These are phyloP conservation scores for Elysia crispata DNA, from an alignment of 2,888 invertebrate genomes.

Conservation along the genomic window DNA sequence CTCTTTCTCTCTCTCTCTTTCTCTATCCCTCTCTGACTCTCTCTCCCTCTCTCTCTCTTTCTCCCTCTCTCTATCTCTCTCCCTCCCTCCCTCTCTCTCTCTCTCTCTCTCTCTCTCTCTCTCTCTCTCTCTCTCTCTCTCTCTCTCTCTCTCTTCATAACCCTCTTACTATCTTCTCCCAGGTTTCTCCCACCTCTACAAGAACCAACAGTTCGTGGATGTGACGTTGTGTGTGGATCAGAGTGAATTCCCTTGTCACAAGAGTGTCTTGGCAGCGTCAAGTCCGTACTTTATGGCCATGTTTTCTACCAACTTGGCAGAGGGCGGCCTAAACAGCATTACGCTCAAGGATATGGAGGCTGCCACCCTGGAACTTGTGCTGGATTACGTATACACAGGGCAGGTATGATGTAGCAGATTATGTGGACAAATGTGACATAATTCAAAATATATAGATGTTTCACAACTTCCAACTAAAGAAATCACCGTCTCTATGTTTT, in stretches of 20 bases:
- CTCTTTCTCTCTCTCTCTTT: neutral
- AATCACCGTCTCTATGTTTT: no score
- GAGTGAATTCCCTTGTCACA: constrained; percentile 72
- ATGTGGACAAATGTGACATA: no score
- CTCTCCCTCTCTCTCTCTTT: neutral
- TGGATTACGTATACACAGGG: constrained; percentile 75
- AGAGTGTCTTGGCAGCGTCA: constrained; percentile 73
- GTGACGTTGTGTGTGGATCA: constrained; percentile 67
- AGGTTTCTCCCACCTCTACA: constrained; percentile 71
- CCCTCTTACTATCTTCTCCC: no score
- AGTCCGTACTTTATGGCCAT: constrained; percentile 76
- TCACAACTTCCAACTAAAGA: no score
- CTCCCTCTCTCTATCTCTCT: neutral
- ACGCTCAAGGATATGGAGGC: constrained; percentile 71
- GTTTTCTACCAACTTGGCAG: constrained; percentile 72
- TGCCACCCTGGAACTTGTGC: constrained; percentile 68
- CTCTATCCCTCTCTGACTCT: neutral
- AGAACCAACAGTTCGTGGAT: constrained; percentile 73
- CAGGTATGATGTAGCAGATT: constrained; percentile 58
- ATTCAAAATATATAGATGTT: no score
- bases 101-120: neutral
- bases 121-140: neutral
- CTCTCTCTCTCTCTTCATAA: neutral
- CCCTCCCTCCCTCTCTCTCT: neutral
- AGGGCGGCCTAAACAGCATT: constrained; percentile 65